Evolutionary conservation across 1,140 invertebrate genomes (phyloP), one percentile per base, ranked within the genome.

Genomic region (Colletes latitarsis): DNA sequence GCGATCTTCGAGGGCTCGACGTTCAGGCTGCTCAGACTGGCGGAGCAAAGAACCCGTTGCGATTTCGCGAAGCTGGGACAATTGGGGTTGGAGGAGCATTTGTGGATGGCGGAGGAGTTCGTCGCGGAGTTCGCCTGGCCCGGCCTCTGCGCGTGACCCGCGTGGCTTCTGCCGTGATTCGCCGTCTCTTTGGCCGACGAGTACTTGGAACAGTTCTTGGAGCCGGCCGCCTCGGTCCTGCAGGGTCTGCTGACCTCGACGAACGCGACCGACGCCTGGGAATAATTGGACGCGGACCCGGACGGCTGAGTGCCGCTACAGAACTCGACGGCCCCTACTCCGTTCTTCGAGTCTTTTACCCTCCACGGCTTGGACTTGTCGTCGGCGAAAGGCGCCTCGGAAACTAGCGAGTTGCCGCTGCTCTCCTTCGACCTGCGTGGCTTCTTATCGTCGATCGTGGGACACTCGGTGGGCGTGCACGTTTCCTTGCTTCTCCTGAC

Each of bases 61-160:
- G 82, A 81, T 46, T 81, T 80, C 41, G 63, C 74, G 10, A 87
- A 75, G 77, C 81, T 83, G 1, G 84, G 81, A 57, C 81, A 73
- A 69, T 85, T 83, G 1, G 87, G 85, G 73, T 81, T 88, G 19
- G 90, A 87, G 66, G 82, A 76, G 84, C 88, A 91, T 83, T 91
- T 91, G 68, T 89, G 84, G 9, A 84, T 21, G n/a, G 82, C 68
- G 49, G 85, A 39, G n/a, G 41, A 43, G 49, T 17, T 67, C 0
- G 19, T 21, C 53, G 69, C 39, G 78, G 53, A 6, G n/a, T 9
- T 67, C 41, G 19, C 53, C 21, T 52, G 66, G 71, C 64, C 75
- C 15, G 30, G 30, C 30, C 30, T 30, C 30, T 30, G 30, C 71
- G 1, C 17, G 8, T 46, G 12, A 1, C 43, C 21, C 64, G n/a